Evolutionary conservation across 37 sponge, comb jelly and placozoan species (phyloP).

Genomic region (Chondrilla cf. caribensis): DNA sequence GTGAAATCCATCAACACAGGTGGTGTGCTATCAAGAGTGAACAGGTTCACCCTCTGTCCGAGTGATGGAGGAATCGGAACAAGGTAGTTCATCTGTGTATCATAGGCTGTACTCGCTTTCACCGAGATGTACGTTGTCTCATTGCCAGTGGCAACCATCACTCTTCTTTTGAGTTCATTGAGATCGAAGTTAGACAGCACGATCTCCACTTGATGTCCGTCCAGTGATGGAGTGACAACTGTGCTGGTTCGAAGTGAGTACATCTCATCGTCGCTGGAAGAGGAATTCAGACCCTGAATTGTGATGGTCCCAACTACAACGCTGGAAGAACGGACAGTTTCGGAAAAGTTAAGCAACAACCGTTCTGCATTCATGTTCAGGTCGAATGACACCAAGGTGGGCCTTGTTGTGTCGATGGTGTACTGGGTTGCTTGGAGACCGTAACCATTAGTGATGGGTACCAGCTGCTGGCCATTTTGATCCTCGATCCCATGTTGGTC

Average conservation of each 20-base stretch:
- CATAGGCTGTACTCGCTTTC: conserved; percentile 74
- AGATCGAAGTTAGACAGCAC: conserved; percentile 54
- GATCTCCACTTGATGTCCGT: conserved; percentile 17
- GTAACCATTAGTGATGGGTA: conserved; percentile 72
- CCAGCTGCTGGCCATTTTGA: conserved; percentile 53
- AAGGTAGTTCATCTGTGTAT: conserved; percentile 81
- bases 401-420: conserved; percentile 78
- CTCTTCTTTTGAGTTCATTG: conserved; percentile 73
- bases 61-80: conserved; percentile 58
- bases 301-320: conserved; percentile 60
- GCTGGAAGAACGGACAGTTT: conserved; percentile 67
- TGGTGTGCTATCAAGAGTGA: conserved; percentile 48
- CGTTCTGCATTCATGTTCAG: conserved; percentile 68
- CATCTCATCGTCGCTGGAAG: conserved; percentile 23
- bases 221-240: not conserved
- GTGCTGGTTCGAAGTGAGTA: conserved; percentile 33
- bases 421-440: conserved; percentile 64
- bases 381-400: conserved; percentile 55
- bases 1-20: conserved; percentile 54
- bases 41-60: conserved; percentile 37
- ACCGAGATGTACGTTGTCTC: conserved; percentile 62
- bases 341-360: conserved; percentile 70
- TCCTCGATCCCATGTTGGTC: conserved; percentile 66
- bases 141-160: conserved; percentile 49
- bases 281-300: conserved; percentile 40